Evolutionary conservation across 2,888 invertebrate genomes (phyloP).

Genomic region (Galeopsomyia nigrocyanea): DNA sequence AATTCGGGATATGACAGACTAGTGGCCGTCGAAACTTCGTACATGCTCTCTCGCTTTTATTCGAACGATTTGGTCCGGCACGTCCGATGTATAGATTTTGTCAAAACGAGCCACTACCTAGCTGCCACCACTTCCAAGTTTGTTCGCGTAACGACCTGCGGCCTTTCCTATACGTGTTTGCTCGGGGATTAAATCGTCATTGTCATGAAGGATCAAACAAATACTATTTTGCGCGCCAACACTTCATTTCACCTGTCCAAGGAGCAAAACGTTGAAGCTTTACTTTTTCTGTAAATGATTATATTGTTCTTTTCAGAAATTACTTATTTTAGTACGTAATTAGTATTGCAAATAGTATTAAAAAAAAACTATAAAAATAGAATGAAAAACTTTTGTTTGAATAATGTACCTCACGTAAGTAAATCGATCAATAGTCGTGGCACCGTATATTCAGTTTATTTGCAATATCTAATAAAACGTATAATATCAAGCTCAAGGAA

Average conservation of each 20-base stretch:
- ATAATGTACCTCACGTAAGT: conserved; percentile 6
- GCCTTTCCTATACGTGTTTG: neutral
- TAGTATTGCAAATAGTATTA: no score
- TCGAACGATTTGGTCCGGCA: neutral
- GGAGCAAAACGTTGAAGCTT: neutral
- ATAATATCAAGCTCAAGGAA: neutral
- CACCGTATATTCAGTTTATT: neutral
- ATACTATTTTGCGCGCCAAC: neutral
- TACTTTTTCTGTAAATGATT: conserved; percentile 2
- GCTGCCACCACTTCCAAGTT: neutral
- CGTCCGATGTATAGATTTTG: conserved; percentile 7
- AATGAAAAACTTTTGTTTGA: no score
- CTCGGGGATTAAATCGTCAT: no score
- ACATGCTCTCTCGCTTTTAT: conserved; percentile 15
- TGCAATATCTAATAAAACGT: neutral
- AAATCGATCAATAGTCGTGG: neutral
- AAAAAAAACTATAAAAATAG: no score
- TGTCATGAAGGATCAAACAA: no score
- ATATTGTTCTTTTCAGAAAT: no score
- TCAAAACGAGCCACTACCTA: neutral
- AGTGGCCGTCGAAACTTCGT: neutral
- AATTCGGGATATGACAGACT: conserved; percentile 13
- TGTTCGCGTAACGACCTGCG: neutral
- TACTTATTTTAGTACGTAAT: no score
- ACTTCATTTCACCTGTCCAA: neutral